These are phyloP conservation scores for Chorisops tibialis DNA, from an alignment of 2,888 invertebrate species.

Conservation along the genomic window DNA sequence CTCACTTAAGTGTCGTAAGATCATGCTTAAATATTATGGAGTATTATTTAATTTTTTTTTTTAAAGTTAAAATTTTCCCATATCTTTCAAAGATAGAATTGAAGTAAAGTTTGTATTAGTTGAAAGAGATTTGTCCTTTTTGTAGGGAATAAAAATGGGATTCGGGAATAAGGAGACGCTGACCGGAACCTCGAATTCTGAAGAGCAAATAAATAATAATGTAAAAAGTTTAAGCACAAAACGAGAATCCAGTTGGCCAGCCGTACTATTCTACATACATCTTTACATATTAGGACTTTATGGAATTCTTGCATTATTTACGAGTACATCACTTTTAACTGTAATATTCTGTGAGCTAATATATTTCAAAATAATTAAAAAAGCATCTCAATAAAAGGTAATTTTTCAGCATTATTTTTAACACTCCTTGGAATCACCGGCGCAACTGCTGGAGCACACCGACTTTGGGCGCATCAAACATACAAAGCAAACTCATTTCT, in stretches of 20 bases:
- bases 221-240: slow-evolving; percentile 39
- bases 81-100: neutral
- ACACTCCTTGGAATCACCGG: slow-evolving; percentile 69
- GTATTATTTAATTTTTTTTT: too few species aligned
- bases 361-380: neutral
- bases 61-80: too few species aligned
- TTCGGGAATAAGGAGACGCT: neutral
- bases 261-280: slow-evolving; percentile 71
- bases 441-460: slow-evolving; percentile 86
- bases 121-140: neutral
- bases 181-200: neutral
- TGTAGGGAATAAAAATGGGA: neutral
- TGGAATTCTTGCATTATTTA: slow-evolving; percentile 60
- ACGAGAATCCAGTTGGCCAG: slow-evolving; percentile 68
- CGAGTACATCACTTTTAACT: slow-evolving; percentile 62
- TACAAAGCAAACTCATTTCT: slow-evolving; percentile 74
- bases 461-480: slow-evolving; percentile 86
- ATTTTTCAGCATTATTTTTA: slow-evolving; percentile 62
- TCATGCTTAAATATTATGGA: too few species aligned
- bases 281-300: slow-evolving; percentile 66
- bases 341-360: slow-evolving; percentile 60
- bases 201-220: neutral
- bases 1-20: too few species aligned
- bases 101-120: neutral
- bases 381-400: slow-evolving; percentile 33